Conservation (phyloP, 2,113 vertebrate species). For the Microtus montanus region DNA sequence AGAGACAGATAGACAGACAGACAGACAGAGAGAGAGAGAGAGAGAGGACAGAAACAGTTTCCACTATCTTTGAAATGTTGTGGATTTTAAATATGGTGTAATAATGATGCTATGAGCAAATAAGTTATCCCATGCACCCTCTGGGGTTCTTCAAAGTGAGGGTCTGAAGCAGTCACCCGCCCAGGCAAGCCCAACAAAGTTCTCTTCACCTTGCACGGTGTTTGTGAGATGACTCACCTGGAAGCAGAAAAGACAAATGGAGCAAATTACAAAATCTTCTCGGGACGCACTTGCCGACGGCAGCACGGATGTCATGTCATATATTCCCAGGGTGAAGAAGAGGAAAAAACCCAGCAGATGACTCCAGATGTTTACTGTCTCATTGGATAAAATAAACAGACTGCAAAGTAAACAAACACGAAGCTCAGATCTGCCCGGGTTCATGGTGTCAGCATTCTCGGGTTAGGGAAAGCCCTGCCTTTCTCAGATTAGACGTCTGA, state of each 20-base stretch:
- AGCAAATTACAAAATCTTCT: slow-evolving; percentile 97
- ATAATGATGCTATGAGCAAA: neutral
- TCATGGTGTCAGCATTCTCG: neutral
- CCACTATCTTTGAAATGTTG: neutral
- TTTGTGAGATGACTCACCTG: slow-evolving; percentile 86
- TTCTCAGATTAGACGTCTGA: neutral
- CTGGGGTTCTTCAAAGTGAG: neutral
- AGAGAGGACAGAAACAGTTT: neutral
- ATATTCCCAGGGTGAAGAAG: slow-evolving; percentile 93
- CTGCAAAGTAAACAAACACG: slow-evolving; percentile 80
- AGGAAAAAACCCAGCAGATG: slow-evolving; percentile 95
- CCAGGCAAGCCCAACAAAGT: neutral
- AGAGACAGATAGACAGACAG: no score
- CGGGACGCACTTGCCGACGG: slow-evolving; percentile 90
- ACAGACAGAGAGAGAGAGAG: no score
- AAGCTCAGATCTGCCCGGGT: slow-evolving; percentile 25
- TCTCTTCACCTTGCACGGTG: neutral
- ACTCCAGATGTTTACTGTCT: slow-evolving; percentile 97
- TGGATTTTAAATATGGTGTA: slow-evolving; percentile 38
- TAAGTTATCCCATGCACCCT: neutral
- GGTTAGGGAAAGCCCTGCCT: neutral
- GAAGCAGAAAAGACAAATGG: slow-evolving; percentile 95
- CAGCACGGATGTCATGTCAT: slow-evolving; percentile 92
- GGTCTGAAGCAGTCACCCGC: neutral
- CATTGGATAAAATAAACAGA: slow-evolving; percentile 96